A percentile compares a stretch with the other conserved stretches of the same genome.
phyloP scores from a whole-genome alignment of 2,113 vertebrate species.

The Phycodurus eques region DNA sequence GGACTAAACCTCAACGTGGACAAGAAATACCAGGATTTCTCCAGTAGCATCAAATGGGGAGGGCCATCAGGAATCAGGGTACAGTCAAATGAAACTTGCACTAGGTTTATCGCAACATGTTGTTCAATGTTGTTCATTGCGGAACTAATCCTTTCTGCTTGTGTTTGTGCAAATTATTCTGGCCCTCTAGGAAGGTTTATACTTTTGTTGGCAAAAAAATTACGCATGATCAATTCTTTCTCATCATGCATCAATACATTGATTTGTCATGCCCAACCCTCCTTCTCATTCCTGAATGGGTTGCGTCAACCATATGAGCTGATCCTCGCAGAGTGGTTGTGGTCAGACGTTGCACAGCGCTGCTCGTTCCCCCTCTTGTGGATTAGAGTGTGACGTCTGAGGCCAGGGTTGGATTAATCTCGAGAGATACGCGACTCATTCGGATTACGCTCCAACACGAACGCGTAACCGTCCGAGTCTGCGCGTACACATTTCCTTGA shows the following conservation, averaged over 20 bases:
- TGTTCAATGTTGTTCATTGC: background rate
- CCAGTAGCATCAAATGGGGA: background rate
- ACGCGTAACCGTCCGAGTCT: constrained; percentile 5
- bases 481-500: background rate
- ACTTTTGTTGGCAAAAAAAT: background rate
- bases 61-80: background rate
- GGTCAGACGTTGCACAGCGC: constrained; percentile 21
- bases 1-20: constrained; percentile 37
- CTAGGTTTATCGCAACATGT: background rate
- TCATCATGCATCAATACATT: background rate
- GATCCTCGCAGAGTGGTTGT: constrained; percentile 1
- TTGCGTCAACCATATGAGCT: background rate
- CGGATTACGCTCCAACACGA: constrained; percentile 37
- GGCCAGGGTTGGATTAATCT: constrained; percentile 53
- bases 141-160: background rate
- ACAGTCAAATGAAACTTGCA: no score
- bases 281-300: background rate
- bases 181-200: background rate
- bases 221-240: background rate
- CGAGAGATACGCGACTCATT: constrained; percentile 52
- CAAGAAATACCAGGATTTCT: background rate
- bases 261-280: background rate
- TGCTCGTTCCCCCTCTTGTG: constrained; percentile 36
- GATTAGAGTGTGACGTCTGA: constrained; percentile 64
- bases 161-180: background rate